A percentile compares a stretch with the other conserved stretches of the same genome.
phyloP scores from a whole-genome alignment of 2,113 vertebrate genomes.

The Saccopteryx leptura region DNA sequence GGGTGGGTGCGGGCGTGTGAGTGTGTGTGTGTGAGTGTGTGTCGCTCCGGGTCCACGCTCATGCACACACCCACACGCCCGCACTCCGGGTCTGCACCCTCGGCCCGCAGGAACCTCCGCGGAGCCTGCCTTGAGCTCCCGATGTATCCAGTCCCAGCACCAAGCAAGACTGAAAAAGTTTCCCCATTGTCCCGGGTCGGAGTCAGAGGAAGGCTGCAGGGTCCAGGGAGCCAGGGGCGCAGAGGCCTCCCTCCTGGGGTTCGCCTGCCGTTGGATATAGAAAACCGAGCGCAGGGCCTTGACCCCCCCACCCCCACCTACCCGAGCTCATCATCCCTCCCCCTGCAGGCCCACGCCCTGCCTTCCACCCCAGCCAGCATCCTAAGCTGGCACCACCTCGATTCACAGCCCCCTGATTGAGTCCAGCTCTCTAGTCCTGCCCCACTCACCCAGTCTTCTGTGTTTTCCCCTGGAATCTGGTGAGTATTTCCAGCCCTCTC shows the following conservation, averaged over 20 bases:
- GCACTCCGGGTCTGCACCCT: slow-evolving; percentile 80
- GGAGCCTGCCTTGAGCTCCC: neutral
- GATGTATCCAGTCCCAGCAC: neutral
- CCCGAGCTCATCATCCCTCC: too few species aligned
- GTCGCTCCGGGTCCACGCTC: slow-evolving; percentile 85
- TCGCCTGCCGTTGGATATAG: neutral
- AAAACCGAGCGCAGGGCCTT: neutral
- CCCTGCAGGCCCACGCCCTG: neutral
- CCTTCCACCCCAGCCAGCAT: neutral
- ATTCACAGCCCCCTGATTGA: neutral
- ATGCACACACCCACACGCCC: slow-evolving; percentile 86
- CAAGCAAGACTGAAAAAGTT: slow-evolving; percentile 52
- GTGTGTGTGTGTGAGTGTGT: slow-evolving; percentile 86
- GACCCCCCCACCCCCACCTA: neutral
- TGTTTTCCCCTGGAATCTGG: neutral
- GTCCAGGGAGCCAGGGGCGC: neutral
- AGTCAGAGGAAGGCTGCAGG: neutral
- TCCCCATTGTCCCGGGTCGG: neutral
- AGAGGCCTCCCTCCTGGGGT: neutral
- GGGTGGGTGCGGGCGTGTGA: slow-evolving; percentile 84
- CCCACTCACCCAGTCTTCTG: neutral
- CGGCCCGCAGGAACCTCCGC: slow-evolving; percentile 28
- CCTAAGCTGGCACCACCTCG: neutral
- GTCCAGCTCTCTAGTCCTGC: neutral
- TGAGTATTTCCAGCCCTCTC: slow-evolving; percentile 44